Conservation (phyloP, 2,113 vertebrate species). For the Gymnarchus niloticus region DNA sequence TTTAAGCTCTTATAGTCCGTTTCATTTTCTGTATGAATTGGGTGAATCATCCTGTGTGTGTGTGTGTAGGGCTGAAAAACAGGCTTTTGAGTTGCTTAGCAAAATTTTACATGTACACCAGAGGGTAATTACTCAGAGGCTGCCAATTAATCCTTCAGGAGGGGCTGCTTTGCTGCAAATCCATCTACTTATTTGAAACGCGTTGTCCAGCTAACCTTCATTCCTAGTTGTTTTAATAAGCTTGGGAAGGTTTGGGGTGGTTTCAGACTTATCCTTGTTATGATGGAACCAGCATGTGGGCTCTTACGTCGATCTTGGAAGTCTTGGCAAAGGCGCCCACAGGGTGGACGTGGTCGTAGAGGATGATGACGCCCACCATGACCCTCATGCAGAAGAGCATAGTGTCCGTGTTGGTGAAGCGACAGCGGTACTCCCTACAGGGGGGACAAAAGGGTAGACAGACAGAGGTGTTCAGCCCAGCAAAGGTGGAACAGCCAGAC, state of each 20-base stretch:
- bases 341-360: slow-evolving; percentile 88
- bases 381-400: slow-evolving; percentile 92
- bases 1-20: background rate
- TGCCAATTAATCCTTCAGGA: background rate
- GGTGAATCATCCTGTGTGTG: too few relatives aligned
- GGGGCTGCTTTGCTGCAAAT: background rate
- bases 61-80: background rate
- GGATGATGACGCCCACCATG: slow-evolving; percentile 91
- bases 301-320: slow-evolving; percentile 86
- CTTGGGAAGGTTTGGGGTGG: background rate
- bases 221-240: background rate
- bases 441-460: background rate
- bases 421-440: slow-evolving; percentile 80
- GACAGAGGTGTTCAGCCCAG: background rate
- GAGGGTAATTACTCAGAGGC: background rate
- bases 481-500: background rate
- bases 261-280: background rate
- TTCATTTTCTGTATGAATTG: background rate
- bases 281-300: background rate
- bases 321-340: slow-evolving; percentile 90
- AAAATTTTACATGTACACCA: background rate
- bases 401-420: slow-evolving; percentile 89
- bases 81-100: background rate
- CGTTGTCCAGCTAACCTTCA: background rate
- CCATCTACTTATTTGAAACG: background rate